Evolutionary conservation across 2,113 vertebrate genomes (phyloP).

Genomic region (Puma concolor): DNA sequence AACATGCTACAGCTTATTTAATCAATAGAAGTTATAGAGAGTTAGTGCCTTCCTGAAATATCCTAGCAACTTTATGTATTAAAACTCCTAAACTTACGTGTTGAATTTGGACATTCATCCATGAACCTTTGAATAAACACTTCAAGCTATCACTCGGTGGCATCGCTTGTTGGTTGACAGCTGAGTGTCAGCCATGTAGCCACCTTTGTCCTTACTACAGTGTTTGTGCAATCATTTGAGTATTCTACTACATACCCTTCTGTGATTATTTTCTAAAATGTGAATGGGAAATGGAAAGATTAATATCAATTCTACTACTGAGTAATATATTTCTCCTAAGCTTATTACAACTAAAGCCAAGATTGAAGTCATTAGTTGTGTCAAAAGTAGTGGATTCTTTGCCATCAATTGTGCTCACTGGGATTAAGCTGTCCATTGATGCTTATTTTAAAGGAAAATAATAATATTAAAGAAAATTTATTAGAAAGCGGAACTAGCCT

Average conservation of each 20-base stretch:
- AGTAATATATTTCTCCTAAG: not conserved
- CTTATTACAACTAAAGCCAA: slow-evolving; percentile 43
- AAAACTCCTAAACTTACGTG: not conserved
- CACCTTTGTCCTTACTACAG: not conserved
- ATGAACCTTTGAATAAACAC: not conserved
- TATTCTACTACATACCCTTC: not conserved
- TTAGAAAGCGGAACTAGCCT: not conserved
- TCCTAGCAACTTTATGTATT: not conserved
- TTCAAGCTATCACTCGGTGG: not conserved
- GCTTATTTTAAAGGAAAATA: not conserved
- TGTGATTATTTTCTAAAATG: slow-evolving; percentile 17
- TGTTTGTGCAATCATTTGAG: not conserved
- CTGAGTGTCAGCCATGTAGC: not conserved
- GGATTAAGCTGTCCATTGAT: not conserved
- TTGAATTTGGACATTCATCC: not conserved
- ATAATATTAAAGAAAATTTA: not conserved
- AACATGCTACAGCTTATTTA: not conserved
- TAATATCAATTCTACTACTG: not conserved
- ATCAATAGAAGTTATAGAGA: not conserved
- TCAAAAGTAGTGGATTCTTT: slow-evolving; percentile 16
- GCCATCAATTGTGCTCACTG: not conserved
- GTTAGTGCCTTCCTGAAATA: not conserved
- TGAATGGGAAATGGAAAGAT: not conserved
- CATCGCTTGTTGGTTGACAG: not conserved
- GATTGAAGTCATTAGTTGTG: not conserved